Evolutionary conservation across 2,113 vertebrate genomes (phyloP), one percentile per base, ranked within the genome.

Genomic region (Lasiurus borealis): DNA sequence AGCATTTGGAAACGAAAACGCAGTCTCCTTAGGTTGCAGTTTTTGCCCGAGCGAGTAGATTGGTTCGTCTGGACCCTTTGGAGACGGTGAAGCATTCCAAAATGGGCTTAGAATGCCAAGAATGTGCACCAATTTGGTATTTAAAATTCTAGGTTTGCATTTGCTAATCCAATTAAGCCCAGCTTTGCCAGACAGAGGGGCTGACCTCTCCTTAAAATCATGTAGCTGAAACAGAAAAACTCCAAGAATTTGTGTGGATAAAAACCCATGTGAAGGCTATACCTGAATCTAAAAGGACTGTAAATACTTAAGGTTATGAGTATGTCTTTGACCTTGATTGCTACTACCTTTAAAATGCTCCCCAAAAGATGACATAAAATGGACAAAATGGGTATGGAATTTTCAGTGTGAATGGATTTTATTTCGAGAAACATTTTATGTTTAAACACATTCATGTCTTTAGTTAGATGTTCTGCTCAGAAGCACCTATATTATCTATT

Each of bases 61-160:
- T 87, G 88, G 96, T 95, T 96, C 84, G 92, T 97, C 81, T 97
- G 96, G 90, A 93, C 85, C 77, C 92, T 93, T 95, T 92, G 96
- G 90, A 97, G 72, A 96, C 52, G 57, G 95, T 96, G 46, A 88
- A 97, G 96, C 97, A 92, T 97, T 98, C 97, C 94, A 94, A 96
- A 96, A 78, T 98, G 90, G 91, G 92, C 97, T 97, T 95, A 97
- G 97, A 98, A 98, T 98, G 96, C 44, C 31, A 97, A 95, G 97
- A 98, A 98, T 98, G 97, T 98, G 96, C 97, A 97, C 97, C 98
- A 97, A 98, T 97, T 98, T 97, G 97, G 94, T 97, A 96, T 97
- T 98, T 97, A 97, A 95, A 93, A 96, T 98, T 98, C 97, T 98
- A 97, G 93, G 97, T 96, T 98, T 98, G 97, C 95, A 94, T 97